phyloP scores from a whole-genome alignment of 2,797 vertebrate genomes.

The Onychomys leucogaster region DNA sequence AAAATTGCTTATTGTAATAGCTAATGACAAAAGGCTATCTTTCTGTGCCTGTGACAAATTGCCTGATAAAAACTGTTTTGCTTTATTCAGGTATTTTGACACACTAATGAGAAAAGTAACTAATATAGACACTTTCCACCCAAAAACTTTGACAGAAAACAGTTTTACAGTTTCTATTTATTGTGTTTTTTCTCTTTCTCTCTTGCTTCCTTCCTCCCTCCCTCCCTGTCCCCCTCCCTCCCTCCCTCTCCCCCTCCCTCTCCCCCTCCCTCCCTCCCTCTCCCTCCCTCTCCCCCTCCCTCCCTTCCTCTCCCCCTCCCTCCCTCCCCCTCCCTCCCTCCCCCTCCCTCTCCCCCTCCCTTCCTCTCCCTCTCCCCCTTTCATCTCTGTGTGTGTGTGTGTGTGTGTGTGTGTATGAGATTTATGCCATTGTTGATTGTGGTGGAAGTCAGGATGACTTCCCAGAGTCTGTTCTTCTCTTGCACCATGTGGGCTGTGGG shows the following conservation, averaged over 20 bases:
- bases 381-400: too few relatives aligned
- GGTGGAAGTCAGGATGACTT: neutral
- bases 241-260: too few relatives aligned
- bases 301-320: too few relatives aligned
- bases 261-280: too few relatives aligned
- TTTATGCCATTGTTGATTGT: neutral
- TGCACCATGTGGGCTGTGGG: neutral
- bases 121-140: neutral
- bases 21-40: neutral
- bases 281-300: too few relatives aligned
- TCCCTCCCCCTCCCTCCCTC: too few relatives aligned
- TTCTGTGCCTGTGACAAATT: neutral
- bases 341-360: too few relatives aligned
- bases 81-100: neutral
- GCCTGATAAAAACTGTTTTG: neutral
- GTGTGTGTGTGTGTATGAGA: too few relatives aligned
- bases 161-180: neutral
- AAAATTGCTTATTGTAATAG: constrained; percentile 16
- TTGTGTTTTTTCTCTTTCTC: neutral
- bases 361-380: too few relatives aligned
- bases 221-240: too few relatives aligned
- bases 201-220: too few relatives aligned
- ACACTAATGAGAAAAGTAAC: neutral
- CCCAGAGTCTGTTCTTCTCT: neutral
- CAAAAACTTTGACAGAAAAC: neutral